A percentile compares a stretch with the other conserved stretches of the same genome.
phyloP scores from a whole-genome alignment of 2,113 vertebrate genomes.

The Gopherus evgoodei region DNA sequence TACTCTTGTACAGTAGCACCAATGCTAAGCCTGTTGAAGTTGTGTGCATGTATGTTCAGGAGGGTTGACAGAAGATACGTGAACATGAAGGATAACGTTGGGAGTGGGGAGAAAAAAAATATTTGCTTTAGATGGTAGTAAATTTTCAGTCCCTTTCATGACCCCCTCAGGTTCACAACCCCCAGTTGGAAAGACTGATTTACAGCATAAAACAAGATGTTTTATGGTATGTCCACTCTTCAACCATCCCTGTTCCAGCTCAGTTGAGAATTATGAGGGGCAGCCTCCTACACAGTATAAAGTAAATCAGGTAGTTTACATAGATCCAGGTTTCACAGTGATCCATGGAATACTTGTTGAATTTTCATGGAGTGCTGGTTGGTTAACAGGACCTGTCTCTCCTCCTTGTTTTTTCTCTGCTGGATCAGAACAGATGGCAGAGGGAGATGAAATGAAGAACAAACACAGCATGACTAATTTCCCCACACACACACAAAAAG shows the following conservation, averaged over 20 bases:
- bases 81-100: constrained; percentile 5
- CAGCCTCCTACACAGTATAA: background rate
- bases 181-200: background rate
- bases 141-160: background rate
- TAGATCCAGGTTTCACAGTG: background rate
- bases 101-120: constrained; percentile 18
- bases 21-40: background rate
- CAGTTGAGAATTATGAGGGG: background rate
- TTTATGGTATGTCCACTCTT: background rate
- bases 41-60: background rate
- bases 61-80: constrained; percentile 10
- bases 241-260: background rate
- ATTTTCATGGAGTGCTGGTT: constrained; percentile 4
- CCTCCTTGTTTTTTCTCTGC: background rate
- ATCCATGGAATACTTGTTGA: background rate
- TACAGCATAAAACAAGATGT: background rate
- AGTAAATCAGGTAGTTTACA: background rate
- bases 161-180: background rate
- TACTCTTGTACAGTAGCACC: background rate
- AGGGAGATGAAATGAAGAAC: constrained; percentile 41
- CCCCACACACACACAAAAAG: background rate
- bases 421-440: constrained; percentile 59
- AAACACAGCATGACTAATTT: constrained; percentile 34
- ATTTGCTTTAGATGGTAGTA: background rate
- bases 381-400: background rate